Evolutionary conservation across 2,888 invertebrate species (phyloP).

Genomic region (Tanypteryx hageni): DNA sequence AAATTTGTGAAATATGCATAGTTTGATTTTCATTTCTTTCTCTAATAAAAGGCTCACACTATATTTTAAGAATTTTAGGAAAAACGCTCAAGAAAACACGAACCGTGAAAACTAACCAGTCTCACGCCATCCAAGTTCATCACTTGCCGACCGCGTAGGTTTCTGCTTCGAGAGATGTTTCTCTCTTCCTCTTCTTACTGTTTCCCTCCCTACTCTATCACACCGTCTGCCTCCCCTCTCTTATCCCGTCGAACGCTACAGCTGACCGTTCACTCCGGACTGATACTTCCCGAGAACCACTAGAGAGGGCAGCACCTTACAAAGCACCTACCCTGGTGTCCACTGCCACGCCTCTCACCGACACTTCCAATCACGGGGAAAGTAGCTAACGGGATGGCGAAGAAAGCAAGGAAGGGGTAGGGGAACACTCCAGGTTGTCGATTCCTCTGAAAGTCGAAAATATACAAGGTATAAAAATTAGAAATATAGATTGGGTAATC

Average conservation of each 20-base stretch:
- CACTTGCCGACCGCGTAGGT: no score
- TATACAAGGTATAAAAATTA: neutral
- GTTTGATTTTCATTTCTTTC: no score
- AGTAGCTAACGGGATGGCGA: conserved; percentile 31
- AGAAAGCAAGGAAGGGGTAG: neutral
- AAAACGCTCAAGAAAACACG: no score
- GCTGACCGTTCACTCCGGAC: conserved; percentile 58
- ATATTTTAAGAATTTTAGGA: no score
- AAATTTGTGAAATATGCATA: no score
- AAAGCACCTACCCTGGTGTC: neutral
- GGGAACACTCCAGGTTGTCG: neutral
- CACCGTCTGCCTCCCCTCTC: neutral
- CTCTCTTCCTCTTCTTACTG: neutral
- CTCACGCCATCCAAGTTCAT: no score
- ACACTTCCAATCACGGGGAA: neutral
- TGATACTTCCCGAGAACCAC: conserved; percentile 36
- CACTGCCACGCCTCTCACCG: conserved; percentile 41
- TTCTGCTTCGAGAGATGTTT: no score
- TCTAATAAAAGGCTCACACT: no score
- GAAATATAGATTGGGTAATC: no score
- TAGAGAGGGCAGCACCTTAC: conserved; percentile 56
- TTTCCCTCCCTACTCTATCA: neutral
- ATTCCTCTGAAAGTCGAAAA: neutral
- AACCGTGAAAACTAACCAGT: no score
- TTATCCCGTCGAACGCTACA: neutral